Base-by-base conservation (phyloP, 2,888 invertebrate species). In the Iselma pallidipennis region DNA sequence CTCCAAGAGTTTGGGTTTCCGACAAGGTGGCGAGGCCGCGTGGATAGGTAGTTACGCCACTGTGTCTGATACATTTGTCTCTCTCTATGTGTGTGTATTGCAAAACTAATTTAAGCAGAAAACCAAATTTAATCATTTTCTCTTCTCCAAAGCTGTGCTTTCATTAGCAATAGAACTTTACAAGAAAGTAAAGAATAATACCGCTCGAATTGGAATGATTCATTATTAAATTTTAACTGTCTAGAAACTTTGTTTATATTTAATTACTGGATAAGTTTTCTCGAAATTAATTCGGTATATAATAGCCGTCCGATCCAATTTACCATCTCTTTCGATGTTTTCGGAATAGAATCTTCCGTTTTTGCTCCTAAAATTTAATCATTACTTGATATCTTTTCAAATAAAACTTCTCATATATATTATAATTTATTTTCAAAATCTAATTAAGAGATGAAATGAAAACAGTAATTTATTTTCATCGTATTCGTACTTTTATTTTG, bases 151-250 rank as follows among this genome's bases (percentile, higher is more conserved):
- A 74, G 74, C 72, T 75, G 42, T 42, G 77, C 76, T 78, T 78
- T 78, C 78, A 77, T 78, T 79, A 76, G 77, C 75, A 75, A 76
- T 79, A 76, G 75, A 76, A 78, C 76, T 76, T 76, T 73, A 75
- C 76, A 74, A 76, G 70, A 77, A 78, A 77, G 76, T 77, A 77
- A 79, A 79, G 79, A 78, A 80, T 78, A 79, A 79, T 76, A 79
- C 74, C 74, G 72, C 74, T 72, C 69, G 74, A 76, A 78, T 78
- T 75, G 75, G 71, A 78, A 77, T 76, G 76, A 77, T 76, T 75
- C 77, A 76, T 77, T 80, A 78, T 78, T 79, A 77, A 76, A 78
- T 78, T 77, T 76, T 71, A 71, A 74, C 74, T 75, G 73, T 73
- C 75, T 74, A 73, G 71, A 73, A 74, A 76, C 73, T 75, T 75